A percentile compares a stretch with the other conserved stretches of the same genome.
phyloP scores from a whole-genome alignment of 2,113 vertebrate genomes.

The Gobiocypris rarus region DNA sequence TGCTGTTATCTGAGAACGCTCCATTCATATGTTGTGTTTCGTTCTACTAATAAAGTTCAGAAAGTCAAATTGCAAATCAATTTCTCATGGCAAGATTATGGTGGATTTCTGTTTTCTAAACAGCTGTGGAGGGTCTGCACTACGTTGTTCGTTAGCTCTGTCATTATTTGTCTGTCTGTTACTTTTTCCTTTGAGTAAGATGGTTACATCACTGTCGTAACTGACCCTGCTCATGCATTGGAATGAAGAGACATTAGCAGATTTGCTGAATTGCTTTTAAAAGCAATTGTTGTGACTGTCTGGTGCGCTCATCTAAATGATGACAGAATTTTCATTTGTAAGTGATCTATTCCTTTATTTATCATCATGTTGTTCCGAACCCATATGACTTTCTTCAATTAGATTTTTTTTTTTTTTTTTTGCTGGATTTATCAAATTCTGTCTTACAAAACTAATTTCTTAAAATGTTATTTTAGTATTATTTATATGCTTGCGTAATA shows the following conservation, averaged over 20 bases:
- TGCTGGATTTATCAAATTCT: no score
- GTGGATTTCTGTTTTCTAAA: not conserved
- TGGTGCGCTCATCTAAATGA: not conserved
- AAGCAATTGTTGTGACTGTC: not conserved
- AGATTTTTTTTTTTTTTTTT: no score
- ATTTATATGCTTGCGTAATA: not conserved
- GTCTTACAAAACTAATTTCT: no score
- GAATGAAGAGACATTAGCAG: not conserved
- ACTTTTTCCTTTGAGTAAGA: not conserved
- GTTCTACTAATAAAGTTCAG: no score
- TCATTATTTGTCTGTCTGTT: not conserved
- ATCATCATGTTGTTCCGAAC: not conserved
- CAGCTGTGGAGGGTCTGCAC: not conserved
- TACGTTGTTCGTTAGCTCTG: not conserved
- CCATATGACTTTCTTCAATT: no score
- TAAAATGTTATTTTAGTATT: not conserved
- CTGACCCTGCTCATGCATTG: not conserved
- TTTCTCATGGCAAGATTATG: not conserved
- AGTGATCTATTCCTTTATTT: not conserved
- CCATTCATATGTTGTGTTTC: no score
- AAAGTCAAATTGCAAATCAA: not conserved
- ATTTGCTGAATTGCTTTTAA: not conserved
- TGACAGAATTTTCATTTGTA: not conserved
- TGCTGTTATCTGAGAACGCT: no score
- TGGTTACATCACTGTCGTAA: not conserved